phyloP scores from a whole-genome alignment of 2,113 vertebrate genomes.

The Hydrolagus affinis region DNA sequence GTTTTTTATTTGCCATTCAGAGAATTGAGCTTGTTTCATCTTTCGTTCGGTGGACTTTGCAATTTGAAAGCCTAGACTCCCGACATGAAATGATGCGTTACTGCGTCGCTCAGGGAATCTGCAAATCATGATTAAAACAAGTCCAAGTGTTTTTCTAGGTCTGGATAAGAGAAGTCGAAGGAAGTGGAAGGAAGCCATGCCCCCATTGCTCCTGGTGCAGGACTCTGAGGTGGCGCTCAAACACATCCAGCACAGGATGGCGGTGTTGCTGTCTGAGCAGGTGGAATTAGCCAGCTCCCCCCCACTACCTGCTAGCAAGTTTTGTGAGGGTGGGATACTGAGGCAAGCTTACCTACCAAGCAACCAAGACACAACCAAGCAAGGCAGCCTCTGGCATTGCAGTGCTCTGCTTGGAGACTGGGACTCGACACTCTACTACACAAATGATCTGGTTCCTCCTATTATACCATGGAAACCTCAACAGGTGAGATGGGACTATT shows the following conservation, averaged over 20 bases:
- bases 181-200: conserved; percentile 38
- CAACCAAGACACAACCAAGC: conserved; percentile 20
- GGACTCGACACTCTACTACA: conserved; percentile 55
- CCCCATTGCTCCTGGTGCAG: conserved; percentile 69
- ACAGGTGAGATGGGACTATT: conserved; percentile 48
- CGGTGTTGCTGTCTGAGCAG: conserved; percentile 59
- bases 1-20: background rate
- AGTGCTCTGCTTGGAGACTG: conserved; percentile 56
- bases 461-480: conserved; percentile 46
- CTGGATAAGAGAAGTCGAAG: conserved; percentile 61
- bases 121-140: background rate
- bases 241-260: conserved; percentile 66
- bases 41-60: background rate
- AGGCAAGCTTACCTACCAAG: conserved; percentile 34
- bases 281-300: conserved; percentile 59
- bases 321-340: conserved; percentile 43
- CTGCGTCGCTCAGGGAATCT: background rate
- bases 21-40: background rate
- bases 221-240: conserved; percentile 50
- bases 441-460: conserved; percentile 53
- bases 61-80: background rate
- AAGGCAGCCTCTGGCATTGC: conserved; percentile 67
- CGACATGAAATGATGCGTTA: background rate
- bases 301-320: conserved; percentile 53
- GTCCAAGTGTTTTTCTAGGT: background rate